These are phyloP conservation scores for Odontamblyopus lacepedii DNA, from an alignment of 2,797 vertebrate genomes.

Conservation along the genomic window DNA sequence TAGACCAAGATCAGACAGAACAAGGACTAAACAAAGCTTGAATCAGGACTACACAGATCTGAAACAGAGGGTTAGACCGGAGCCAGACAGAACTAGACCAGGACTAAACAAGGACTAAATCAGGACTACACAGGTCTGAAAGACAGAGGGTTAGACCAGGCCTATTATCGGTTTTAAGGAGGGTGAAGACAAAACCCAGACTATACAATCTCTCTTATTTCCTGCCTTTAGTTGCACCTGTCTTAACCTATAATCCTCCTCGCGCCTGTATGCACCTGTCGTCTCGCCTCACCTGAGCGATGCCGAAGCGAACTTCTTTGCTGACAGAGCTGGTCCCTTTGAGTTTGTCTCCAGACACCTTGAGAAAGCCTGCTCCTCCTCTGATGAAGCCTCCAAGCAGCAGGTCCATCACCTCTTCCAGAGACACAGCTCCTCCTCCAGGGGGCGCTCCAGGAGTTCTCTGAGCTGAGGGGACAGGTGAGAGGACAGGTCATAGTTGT, in stretches of 20 bases:
- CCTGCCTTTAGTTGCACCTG: too few relatives aligned
- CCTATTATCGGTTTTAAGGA: too few relatives aligned
- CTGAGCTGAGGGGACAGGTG: slow-evolving; percentile 33
- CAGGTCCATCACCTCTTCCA: slow-evolving; percentile 89
- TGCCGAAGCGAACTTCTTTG: slow-evolving; percentile 87
- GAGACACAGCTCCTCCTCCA: slow-evolving; percentile 58
- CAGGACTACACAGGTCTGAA: background rate
- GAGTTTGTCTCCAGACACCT: slow-evolving; percentile 89
- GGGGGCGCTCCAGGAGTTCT: slow-evolving; percentile 35
- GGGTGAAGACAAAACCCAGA: too few relatives aligned
- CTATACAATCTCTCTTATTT: too few relatives aligned
- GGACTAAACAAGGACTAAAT: too few relatives aligned
- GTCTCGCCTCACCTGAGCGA: slow-evolving; percentile 84
- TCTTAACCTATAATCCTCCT: too few relatives aligned
- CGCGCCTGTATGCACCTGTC: too few relatives aligned
- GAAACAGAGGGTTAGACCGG: background rate
- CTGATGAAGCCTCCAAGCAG: slow-evolving; percentile 87
- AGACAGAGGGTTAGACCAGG: background rate
- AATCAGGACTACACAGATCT: background rate
- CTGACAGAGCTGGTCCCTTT: slow-evolving; percentile 88
- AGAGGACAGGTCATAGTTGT: too few relatives aligned
- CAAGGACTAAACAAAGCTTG: too few relatives aligned
- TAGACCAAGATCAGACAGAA: background rate
- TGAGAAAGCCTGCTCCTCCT: slow-evolving; percentile 87
- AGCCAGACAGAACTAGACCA: background rate